Conservation (phyloP, 2,113 vertebrate species). For the Paramormyrops kingsleyae region DNA sequence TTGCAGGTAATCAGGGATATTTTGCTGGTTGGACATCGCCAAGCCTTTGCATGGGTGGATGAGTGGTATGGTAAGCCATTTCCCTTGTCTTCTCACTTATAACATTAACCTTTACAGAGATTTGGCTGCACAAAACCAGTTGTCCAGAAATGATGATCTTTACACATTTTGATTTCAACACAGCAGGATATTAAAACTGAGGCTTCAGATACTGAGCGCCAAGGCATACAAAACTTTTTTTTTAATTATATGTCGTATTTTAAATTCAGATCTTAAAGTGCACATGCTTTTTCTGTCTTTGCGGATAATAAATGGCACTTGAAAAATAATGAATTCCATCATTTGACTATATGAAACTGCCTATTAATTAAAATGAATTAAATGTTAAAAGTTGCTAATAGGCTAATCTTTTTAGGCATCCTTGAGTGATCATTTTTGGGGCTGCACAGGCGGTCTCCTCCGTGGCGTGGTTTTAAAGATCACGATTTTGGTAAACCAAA, state of each 20-base stretch:
- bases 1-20: constrained; percentile 61
- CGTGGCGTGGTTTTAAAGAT: not conserved
- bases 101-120: not conserved
- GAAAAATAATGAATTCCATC: not conserved
- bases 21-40: constrained; percentile 61
- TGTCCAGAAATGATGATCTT: not conserved
- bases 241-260: not conserved
- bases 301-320: not conserved
- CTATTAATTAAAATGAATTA: not conserved
- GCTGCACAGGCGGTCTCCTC: not conserved
- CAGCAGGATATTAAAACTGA: not conserved
- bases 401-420: not conserved
- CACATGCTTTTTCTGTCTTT: not conserved
- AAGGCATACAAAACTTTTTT: not conserved
- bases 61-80: constrained; percentile 60
- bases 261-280: not conserved
- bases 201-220: not conserved
- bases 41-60: constrained; percentile 63
- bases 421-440: not conserved
- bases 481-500: not conserved
- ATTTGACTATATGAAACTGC: not conserved
- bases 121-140: not conserved
- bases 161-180: not conserved
- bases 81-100: not conserved
- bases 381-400: not conserved